Evolutionary conservation across 2,888 invertebrate species (phyloP), one percentile per base, ranked within the genome.

Genomic region (Spilosoma lubricipeda): DNA sequence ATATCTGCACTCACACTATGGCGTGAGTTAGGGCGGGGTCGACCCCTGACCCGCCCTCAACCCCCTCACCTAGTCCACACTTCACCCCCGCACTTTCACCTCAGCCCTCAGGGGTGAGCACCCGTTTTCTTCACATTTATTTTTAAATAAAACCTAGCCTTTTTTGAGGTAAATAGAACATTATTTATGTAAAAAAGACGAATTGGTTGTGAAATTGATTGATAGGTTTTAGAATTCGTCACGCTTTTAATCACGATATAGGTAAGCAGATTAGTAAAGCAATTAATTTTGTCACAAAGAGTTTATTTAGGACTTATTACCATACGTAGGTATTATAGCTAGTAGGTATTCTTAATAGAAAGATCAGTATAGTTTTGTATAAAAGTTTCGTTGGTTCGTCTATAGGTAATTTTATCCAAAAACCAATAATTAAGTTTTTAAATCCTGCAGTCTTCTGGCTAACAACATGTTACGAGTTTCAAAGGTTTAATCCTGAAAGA

Each of bases 31-130:
- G 91, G 91, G 91, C 90, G 92, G 91, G 88, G 91, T 84, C 93
- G 93, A 93, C 93, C 93, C 90, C 79, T 93, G 92, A 93, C 92
- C 93, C 93, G 92, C 92, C 93, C 90, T 89, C 72, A 64, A 82
- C 80, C 88, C 86, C 87, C 87, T 86, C 88, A 88, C 90, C 89
- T 86, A 86, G 82, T 86, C 73, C 88, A 65, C 75, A 79, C 87
- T 87, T 85, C 88, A 87, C 90, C 90, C 88, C 89, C 90, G 89
- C 90, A 81, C 88, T 87, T 83, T 89, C 90, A 88, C 90, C 90
- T 73, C 42, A 66, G 56, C 39, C 63, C 71, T 88, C 82, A 85
- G 84, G 90, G 91, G 89, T 90, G 90, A 88, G 86, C 78, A 69
- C 78, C 76, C 82, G 80, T 78, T 81, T 86, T 83, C 88, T 82